Conservation (phyloP, 2,113 vertebrate species). For the Anseranas semipalmata region DNA sequence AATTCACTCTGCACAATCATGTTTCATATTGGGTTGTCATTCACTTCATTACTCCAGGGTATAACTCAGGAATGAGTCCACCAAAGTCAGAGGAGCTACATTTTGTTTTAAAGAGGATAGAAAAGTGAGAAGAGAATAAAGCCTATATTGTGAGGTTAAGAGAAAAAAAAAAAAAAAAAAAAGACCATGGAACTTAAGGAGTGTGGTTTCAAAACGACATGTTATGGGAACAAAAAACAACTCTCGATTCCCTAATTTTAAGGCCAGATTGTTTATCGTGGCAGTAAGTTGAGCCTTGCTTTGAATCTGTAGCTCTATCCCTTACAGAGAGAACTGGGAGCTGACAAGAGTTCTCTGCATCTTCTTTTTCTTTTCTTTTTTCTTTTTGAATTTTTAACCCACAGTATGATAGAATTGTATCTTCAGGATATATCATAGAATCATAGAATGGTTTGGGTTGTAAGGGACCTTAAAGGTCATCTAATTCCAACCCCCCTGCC, state of each 20-base stretch:
- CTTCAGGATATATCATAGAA: not conserved
- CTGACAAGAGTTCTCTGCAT: not conserved
- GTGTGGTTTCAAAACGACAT: not conserved
- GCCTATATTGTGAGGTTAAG: not conserved
- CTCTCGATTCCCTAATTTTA: not conserved
- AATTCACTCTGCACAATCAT: constrained; percentile 3
- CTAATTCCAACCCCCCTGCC: too few species aligned
- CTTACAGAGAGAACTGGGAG: not conserved
- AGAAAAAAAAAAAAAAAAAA: not conserved
- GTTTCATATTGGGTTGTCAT: constrained; percentile 22
- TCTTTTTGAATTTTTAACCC: not conserved
- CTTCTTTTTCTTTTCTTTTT: not conserved
- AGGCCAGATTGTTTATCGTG: not conserved
- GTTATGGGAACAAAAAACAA: not conserved
- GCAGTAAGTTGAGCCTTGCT: not conserved
- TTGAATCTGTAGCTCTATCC: not conserved
- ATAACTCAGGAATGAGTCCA: not conserved
- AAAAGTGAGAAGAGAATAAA: not conserved
- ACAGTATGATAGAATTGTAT: not conserved
- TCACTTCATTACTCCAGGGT: not conserved
- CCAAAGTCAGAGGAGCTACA: not conserved
- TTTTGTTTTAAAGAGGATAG: constrained; percentile 12
- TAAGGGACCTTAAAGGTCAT: too few species aligned
- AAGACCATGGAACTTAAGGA: not conserved
- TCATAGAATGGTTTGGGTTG: too few species aligned